Percentiles rank a stretch among this genome's conserved stretches.
These are phyloP conservation scores for Kryptolebias ocellatus DNA, from an alignment of 2,797 vertebrate species.

Conservation along the genomic window DNA sequence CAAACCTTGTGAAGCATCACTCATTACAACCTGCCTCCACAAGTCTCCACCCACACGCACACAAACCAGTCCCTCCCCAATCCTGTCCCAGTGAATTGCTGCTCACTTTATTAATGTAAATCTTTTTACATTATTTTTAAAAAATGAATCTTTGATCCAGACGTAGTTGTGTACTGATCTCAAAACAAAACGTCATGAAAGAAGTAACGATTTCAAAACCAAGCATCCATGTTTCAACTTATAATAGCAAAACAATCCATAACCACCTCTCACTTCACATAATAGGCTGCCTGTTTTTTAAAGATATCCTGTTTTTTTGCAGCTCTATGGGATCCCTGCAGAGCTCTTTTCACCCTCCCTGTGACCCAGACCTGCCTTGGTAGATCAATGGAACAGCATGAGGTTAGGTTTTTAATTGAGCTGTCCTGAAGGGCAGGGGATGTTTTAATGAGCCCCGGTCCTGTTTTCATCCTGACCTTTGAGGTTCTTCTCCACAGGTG, in stretches of 20 bases:
- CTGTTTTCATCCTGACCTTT: constrained; percentile 79
- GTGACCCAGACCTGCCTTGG: constrained; percentile 48
- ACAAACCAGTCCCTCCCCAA: background rate
- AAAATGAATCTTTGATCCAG: no score
- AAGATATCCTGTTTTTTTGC: constrained; percentile 29
- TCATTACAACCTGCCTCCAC: constrained; percentile 38
- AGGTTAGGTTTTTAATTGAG: constrained; percentile 75
- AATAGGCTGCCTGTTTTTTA: constrained; percentile 17
- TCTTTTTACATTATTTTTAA: background rate
- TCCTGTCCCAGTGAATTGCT: constrained; percentile 6
- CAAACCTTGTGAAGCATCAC: constrained; percentile 39
- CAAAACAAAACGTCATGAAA: background rate
- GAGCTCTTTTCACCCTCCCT: constrained; percentile 31
- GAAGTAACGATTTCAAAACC: background rate
- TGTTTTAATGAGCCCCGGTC: constrained; percentile 77
- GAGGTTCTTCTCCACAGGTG: constrained; percentile 71
- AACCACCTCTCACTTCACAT: background rate
- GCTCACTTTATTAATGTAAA: constrained; percentile 13
- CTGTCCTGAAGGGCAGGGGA: constrained; percentile 63
- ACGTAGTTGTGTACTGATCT: background rate
- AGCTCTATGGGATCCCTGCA: constrained; percentile 35
- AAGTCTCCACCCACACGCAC: constrained; percentile 9
- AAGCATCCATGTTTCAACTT: background rate
- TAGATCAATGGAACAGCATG: constrained; percentile 76
- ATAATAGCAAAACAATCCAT: background rate